Base-by-base conservation (phyloP, 2,113 vertebrate species). In the Otocyon megalotis region DNA sequence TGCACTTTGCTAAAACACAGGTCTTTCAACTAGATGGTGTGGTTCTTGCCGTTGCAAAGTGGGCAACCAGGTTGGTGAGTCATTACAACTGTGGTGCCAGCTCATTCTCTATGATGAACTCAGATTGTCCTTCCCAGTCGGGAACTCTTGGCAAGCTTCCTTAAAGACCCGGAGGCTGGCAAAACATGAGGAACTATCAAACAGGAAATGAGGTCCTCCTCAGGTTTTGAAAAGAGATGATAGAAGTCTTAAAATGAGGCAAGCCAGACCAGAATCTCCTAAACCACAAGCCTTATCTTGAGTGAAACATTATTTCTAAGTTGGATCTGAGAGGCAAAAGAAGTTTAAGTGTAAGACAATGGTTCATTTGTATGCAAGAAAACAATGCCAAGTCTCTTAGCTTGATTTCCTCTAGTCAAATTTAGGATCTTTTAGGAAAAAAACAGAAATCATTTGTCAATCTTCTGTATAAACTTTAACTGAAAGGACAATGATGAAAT, bases 71-170 rank as follows among this genome's bases (percentile, higher is more conserved):
- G 97, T 90, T 94, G 96, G 97, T 98, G 98, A 98, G 96, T 98
- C 98, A 98, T 92, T 20, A 30, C 89, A 97, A 96, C 96, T 72
- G 15, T 53, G 96, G 86, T 98, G 98, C 96, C 97, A 98, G 83
- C 97, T 98, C 97, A 97, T 96, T 98, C 98, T 98, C 97, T 90
- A 37, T 96, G 98, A 98, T 97, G 98, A 98, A 96, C 96, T 88
- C 96, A 90, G 97, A 98, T 93, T 97, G 97, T 98, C 97, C 98
- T 98, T 96, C 94, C 97, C 95, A 96, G 97, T 89, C 80, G 53
- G 94, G 95, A 97, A 95, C 97, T 95, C 98, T 97, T 97, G 98
- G 98, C 98, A 97, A 96, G 92, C 28, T 97, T 95, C 93, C 95
- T 96, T 92, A 97, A 98, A 98, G 98, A 94, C 92, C 95, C 92